Percentiles rank a stretch among this genome's conserved stretches.
Evolutionary conservation across 1,140 invertebrate species (phyloP).

Genomic region (Ceratina japonica): DNA sequence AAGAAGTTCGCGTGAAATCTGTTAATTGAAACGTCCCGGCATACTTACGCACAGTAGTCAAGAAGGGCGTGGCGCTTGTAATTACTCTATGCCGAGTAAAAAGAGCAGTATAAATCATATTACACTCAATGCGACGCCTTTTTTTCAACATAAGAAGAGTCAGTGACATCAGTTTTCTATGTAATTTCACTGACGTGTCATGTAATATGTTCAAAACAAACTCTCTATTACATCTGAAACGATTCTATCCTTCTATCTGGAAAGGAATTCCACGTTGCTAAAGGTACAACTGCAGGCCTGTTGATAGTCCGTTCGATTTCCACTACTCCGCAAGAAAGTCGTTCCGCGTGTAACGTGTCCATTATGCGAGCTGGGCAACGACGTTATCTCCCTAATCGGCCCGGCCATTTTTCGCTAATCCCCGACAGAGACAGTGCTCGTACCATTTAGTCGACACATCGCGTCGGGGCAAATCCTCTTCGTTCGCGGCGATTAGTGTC

Average conservation of each 20-base stretch:
- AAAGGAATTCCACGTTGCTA: background rate
- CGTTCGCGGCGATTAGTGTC: conserved; percentile 58
- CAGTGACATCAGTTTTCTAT: too few relatives aligned
- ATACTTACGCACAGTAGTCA: conserved; percentile 46
- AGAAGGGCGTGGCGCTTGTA: conserved; percentile 55
- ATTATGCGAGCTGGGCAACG: conserved; percentile 33
- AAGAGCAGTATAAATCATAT: conserved; percentile 61
- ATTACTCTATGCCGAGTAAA: conserved; percentile 63
- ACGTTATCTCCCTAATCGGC: conserved; percentile 51
- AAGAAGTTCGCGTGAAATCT: conserved; percentile 51
- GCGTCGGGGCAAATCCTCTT: conserved; percentile 48
- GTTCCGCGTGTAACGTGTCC: conserved; percentile 39
- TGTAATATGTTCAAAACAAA: too few relatives aligned
- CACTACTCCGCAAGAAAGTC: background rate
- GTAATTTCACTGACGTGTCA: too few relatives aligned
- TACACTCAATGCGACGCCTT: background rate
- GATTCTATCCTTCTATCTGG: too few relatives aligned
- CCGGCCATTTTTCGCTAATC: conserved; percentile 55
- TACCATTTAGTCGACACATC: conserved; percentile 51
- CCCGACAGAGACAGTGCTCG: conserved; percentile 48
- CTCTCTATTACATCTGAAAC: too few relatives aligned
- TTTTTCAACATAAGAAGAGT: too few relatives aligned
- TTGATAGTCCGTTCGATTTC: too few relatives aligned
- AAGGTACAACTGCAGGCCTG: too few relatives aligned
- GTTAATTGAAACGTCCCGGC: conserved; percentile 65